These are phyloP conservation scores for Tonatia bakeri DNA, from an alignment of 2,113 vertebrate species.

Conservation along the genomic window DNA sequence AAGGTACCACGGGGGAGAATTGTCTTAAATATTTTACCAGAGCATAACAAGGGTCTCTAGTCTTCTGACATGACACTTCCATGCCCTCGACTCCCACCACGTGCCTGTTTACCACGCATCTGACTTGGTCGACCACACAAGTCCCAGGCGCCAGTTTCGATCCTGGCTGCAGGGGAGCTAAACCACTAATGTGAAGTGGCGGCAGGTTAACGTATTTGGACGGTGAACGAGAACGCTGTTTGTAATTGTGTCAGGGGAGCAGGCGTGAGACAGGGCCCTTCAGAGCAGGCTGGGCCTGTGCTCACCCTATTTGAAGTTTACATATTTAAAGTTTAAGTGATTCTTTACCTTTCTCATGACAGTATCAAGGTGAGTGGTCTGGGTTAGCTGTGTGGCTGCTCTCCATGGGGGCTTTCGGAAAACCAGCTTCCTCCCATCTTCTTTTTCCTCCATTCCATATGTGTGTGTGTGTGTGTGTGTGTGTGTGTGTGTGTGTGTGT, in stretches of 20 bases:
- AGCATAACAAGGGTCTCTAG: not conserved
- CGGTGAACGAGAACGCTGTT: not conserved
- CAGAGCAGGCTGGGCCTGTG: not conserved
- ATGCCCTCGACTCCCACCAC: not conserved
- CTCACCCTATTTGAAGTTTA: not conserved
- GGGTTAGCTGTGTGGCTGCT: rapidly evolving
- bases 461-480: no score
- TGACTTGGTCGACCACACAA: not conserved
- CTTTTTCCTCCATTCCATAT: not conserved
- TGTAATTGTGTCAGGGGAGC: not conserved
- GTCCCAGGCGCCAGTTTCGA: not conserved
- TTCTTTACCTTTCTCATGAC: not conserved
- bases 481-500: no score
- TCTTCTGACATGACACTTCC: not conserved
- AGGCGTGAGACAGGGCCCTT: not conserved
- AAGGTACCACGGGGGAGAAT: not conserved
- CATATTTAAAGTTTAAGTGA: not conserved
- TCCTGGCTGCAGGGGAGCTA: not conserved
- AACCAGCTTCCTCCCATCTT: not conserved
- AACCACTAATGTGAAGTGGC: not conserved
- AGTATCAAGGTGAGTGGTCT: not conserved
- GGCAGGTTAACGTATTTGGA: not conserved
- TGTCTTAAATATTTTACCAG: not conserved
- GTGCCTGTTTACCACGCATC: not conserved
- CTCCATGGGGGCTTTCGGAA: rapidly evolving